phyloP scores from a whole-genome alignment of 2,797 vertebrate species.

The Enteromius treurensis region DNA sequence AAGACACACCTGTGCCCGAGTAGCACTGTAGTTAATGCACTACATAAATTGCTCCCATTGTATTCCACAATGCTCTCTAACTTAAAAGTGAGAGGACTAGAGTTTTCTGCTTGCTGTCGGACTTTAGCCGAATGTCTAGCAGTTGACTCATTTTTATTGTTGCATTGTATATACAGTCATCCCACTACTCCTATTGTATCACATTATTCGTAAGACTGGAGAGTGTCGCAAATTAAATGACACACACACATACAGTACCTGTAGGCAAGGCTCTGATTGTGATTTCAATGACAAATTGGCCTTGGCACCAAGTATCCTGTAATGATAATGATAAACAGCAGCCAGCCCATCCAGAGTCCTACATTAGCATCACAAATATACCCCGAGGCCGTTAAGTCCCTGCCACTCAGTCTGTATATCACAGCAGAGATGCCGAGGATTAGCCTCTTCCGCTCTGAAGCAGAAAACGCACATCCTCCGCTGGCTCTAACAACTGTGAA shows the following conservation, averaged over 20 bases:
- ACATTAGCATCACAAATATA: conserved; percentile 32
- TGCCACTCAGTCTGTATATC: conserved; percentile 38
- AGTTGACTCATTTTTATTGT: neutral
- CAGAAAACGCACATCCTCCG: conserved; percentile 47
- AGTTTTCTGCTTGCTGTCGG: neutral
- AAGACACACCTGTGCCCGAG: neutral
- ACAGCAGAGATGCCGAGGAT: conserved; percentile 47
- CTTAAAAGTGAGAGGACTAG: neutral
- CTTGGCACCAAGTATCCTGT: conserved; percentile 28
- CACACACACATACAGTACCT: neutral
- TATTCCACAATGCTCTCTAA: neutral
- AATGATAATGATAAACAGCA: conserved; percentile 36
- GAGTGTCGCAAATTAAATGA: neutral
- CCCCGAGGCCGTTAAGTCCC: conserved; percentile 25
- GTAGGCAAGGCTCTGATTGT: neutral
- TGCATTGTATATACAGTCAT: neutral
- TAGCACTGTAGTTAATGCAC: neutral
- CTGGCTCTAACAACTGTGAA: conserved; percentile 46
- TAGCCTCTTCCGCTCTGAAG: conserved; percentile 45
- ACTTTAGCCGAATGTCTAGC: neutral
- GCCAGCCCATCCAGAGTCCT: conserved; percentile 18
- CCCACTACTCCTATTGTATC: neutral
- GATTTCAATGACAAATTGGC: conserved; percentile 34
- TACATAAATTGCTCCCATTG: neutral
- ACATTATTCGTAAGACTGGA: conserved; percentile 5